Percentiles rank a stretch among this genome's conserved stretches.
Conservation (phyloP, 2,113 vertebrate species). For the Hemibagrus wyckioides region DNA sequence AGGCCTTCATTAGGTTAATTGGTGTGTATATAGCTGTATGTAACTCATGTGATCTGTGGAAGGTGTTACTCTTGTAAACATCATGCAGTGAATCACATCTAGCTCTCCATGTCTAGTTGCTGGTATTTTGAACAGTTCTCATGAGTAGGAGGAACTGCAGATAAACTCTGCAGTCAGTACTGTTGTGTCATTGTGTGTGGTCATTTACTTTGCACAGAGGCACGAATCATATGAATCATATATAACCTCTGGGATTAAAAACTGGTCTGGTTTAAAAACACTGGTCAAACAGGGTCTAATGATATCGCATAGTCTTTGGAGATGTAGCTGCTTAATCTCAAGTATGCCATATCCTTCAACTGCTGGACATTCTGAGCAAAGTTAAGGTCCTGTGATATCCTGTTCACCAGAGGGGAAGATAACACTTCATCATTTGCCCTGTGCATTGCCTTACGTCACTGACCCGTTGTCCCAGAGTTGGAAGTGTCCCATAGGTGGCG, state of each 20-base stretch:
- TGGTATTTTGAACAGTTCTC: not conserved
- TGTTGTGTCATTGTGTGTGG: not conserved
- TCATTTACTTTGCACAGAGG: not conserved
- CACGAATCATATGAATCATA: not conserved
- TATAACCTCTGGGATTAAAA: not conserved
- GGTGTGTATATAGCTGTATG: not conserved
- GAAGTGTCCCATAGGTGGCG: constrained; percentile 14
- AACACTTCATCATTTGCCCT: not conserved
- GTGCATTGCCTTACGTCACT: not conserved
- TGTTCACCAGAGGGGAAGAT: not conserved
- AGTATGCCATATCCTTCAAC: not conserved
- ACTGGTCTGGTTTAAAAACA: not conserved
- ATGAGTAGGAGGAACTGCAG: not conserved
- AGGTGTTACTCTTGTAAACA: not conserved
- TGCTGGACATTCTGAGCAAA: not conserved
- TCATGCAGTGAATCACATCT: not conserved
- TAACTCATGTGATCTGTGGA: not conserved
- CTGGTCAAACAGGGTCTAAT: not conserved
- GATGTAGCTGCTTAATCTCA: not conserved
- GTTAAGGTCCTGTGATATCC: not conserved
- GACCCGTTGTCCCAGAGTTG: not conserved
- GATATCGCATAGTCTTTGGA: not conserved
- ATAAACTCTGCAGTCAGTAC: constrained; percentile 13
- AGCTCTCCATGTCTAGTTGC: not conserved
- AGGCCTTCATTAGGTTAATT: not conserved